Percentiles rank a stretch among this genome's conserved stretches.
Evolutionary conservation across 2,113 vertebrate species (phyloP).

Genomic region (Chlorodrepanis virens): DNA sequence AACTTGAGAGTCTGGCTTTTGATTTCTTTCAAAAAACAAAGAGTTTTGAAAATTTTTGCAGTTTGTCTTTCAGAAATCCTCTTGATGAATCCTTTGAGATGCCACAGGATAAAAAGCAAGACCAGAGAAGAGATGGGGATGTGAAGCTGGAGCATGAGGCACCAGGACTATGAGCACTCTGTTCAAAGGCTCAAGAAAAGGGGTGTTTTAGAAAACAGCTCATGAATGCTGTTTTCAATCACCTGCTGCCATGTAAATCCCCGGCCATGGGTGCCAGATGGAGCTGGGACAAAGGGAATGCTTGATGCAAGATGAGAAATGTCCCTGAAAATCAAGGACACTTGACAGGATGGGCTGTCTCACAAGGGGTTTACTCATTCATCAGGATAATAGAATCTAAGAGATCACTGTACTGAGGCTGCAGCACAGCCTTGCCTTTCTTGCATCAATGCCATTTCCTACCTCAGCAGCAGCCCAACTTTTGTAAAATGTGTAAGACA

Average conservation of each 20-base stretch:
- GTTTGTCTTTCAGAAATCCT: neutral
- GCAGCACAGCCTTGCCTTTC: neutral
- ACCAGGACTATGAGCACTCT: neutral
- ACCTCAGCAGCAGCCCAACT: neutral
- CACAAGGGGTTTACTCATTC: neutral
- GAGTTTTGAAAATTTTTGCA: neutral
- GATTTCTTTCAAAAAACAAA: neutral
- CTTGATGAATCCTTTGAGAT: neutral
- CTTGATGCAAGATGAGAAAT: neutral
- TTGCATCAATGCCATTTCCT: neutral
- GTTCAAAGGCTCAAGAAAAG: neutral
- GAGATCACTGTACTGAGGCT: neutral
- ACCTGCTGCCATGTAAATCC: slow-evolving; percentile 8
- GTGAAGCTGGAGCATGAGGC: neutral
- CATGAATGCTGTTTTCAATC: neutral
- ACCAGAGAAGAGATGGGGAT: neutral
- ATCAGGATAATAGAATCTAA: neutral
- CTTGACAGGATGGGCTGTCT: neutral
- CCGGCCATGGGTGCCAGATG: neutral
- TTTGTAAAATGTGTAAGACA: neutral
- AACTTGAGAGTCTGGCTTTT: neutral
- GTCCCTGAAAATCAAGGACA: slow-evolving; percentile 34
- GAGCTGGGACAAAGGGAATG: neutral
- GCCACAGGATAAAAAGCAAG: neutral
- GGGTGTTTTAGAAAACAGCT: neutral